Conservation (phyloP, 2,113 vertebrate genomes). For the Oxyura jamaicensis region DNA sequence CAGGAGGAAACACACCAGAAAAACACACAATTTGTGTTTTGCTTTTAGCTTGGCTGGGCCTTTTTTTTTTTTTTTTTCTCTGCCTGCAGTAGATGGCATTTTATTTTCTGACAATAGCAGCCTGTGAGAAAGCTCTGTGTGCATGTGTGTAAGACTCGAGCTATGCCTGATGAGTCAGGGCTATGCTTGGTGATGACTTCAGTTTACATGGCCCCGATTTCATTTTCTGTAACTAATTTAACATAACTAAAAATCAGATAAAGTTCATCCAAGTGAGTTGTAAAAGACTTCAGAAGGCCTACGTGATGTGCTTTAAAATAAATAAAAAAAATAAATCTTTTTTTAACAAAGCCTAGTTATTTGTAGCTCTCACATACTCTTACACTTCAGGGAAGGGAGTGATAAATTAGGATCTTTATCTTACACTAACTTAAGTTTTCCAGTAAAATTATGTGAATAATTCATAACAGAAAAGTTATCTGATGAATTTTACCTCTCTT, state of each 20-base stretch:
- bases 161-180: not conserved
- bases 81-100: not conserved
- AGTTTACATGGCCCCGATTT: not conserved
- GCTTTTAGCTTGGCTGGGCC: not conserved
- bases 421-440: not conserved
- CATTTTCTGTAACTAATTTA: not conserved
- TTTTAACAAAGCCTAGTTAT: not conserved
- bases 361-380: not conserved
- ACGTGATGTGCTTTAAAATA: not conserved
- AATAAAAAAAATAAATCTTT: not conserved
- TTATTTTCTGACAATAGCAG: not conserved
- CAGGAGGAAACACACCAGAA: not conserved
- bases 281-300: not conserved
- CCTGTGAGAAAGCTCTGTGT: not conserved
- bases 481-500: not conserved
- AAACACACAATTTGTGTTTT: not conserved
- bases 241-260: not conserved
- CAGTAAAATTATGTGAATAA: not conserved
- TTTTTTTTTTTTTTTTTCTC: not conserved
- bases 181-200: not conserved
- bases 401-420: conserved; percentile 7
- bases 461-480: not conserved
- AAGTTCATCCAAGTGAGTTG: not conserved
- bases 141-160: not conserved
- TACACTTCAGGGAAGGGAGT: not conserved